Percentiles rank a stretch among this genome's conserved stretches.
Conservation (phyloP, 2,113 vertebrate genomes). For the Haemorhous mexicanus region DNA sequence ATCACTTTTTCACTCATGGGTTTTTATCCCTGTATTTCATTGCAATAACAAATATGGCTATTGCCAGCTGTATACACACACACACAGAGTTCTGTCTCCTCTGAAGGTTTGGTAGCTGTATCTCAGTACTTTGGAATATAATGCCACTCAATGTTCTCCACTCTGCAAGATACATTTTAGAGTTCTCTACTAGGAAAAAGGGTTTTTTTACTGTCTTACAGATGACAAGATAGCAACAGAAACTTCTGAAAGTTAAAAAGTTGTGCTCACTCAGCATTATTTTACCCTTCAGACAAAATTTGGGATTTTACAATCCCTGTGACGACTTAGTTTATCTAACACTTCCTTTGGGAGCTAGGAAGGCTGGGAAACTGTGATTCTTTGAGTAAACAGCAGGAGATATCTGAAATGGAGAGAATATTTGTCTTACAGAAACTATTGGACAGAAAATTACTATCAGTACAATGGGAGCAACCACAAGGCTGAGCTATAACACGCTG, state of each 20-base stretch:
- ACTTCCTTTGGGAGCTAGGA: background rate
- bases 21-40: constrained; percentile 49
- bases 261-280: background rate
- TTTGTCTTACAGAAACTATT: background rate
- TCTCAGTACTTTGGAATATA: constrained; percentile 65
- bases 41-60: background rate
- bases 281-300: background rate
- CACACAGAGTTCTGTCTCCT: background rate
- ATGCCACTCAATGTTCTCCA: constrained; percentile 58
- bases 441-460: background rate
- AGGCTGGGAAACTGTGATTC: background rate
- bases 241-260: background rate
- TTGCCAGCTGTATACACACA: background rate
- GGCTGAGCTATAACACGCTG: background rate
- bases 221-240: constrained; percentile 30
- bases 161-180: constrained; percentile 58
- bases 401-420: background rate
- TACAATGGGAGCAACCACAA: background rate
- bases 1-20: constrained; percentile 1
- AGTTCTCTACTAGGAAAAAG: constrained; percentile 35
- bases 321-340: background rate
- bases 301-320: background rate
- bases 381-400: background rate
- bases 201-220: background rate
- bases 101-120: constrained; percentile 24